These are phyloP conservation scores for Acipenser transmontanus DNA, from an alignment of 2,797 vertebrate genomes.

Conservation along the genomic window DNA sequence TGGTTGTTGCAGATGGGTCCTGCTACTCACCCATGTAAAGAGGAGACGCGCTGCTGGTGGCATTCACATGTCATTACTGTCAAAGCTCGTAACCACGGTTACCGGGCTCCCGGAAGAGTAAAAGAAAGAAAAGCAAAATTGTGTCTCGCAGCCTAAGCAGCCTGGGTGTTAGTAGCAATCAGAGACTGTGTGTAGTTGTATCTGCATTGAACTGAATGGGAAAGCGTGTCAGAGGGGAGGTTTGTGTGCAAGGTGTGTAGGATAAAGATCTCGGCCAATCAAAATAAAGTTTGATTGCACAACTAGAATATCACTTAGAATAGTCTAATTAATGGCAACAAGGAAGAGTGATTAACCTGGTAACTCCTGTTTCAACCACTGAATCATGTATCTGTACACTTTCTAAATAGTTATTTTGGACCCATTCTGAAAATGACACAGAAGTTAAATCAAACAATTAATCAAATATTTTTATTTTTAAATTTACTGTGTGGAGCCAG, in stretches of 20 bases:
- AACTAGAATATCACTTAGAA: no score
- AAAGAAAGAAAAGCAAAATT: neutral
- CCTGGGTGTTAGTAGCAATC: neutral
- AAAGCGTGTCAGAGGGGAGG: neutral
- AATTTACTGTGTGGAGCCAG: no score
- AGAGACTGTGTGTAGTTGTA: neutral
- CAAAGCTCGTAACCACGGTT: conserved; percentile 1
- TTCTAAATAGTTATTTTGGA: no score
- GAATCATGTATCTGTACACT: no score
- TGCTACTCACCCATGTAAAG: neutral
- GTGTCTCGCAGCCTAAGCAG: neutral
- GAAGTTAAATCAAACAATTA: no score
- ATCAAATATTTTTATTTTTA: no score
- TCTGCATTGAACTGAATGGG: neutral
- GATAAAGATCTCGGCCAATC: no score
- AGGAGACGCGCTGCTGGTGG: neutral
- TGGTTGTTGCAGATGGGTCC: neutral
- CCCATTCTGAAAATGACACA: no score
- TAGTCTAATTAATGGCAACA: no score
- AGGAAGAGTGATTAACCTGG: no score
- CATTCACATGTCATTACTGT: neutral
- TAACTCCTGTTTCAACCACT: no score
- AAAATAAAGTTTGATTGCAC: no score
- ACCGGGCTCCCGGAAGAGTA: conserved; percentile 3
- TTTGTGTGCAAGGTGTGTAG: neutral